Evolutionary conservation across 2,797 vertebrate species (phyloP).

Genomic region (Pseudotriccus pelzelni): DNA sequence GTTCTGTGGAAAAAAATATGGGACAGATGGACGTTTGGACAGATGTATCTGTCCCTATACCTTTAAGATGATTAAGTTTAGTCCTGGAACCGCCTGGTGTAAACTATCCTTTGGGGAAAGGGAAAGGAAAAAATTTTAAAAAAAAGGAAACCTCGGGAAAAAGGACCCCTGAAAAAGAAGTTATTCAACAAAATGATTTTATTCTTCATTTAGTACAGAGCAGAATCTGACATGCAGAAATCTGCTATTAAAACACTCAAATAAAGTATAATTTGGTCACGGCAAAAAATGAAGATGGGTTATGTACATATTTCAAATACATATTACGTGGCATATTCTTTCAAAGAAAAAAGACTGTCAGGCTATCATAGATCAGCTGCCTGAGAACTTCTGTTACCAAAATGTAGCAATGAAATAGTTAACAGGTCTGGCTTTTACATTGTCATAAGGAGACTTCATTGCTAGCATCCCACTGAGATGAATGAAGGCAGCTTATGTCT

Average conservation of each 20-base stretch:
- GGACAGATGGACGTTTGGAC: neutral
- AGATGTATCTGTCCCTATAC: neutral
- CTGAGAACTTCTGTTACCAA: neutral
- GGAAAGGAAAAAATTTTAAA: no score
- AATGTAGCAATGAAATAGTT: constrained; percentile 53
- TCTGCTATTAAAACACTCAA: neutral
- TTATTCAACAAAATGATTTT: neutral
- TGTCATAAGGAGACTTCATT: constrained; percentile 62
- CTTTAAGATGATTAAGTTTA: neutral
- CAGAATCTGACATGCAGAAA: neutral
- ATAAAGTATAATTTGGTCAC: neutral
- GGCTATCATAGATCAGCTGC: neutral
- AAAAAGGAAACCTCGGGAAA: neutral
- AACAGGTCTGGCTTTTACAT: constrained; percentile 45
- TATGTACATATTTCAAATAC: neutral
- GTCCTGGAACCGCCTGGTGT: neutral
- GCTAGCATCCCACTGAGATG: constrained; percentile 67
- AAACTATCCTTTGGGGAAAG: neutral
- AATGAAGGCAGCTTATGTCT: constrained; percentile 69
- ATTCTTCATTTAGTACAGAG: neutral
- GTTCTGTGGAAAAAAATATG: neutral
- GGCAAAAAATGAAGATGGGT: neutral
- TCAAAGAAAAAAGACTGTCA: neutral
- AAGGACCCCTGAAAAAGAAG: neutral
- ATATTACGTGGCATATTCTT: neutral